Evolutionary conservation across 2,113 vertebrate genomes (phyloP).

Genomic region (Sardina pilchardus): DNA sequence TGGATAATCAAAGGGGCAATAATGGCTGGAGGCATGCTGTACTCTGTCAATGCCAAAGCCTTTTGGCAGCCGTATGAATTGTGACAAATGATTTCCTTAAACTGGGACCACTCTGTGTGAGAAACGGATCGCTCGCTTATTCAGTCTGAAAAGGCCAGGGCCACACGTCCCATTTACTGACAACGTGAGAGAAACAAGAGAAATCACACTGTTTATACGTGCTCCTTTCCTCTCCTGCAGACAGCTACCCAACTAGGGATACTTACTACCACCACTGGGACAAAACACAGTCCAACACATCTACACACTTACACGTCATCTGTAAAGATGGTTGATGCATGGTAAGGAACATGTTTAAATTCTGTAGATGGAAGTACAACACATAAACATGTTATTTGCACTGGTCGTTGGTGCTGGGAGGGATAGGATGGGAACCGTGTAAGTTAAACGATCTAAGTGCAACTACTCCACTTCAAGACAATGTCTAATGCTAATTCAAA

Average conservation of each 20-base stretch:
- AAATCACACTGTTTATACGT: not conserved
- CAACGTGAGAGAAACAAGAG: not conserved
- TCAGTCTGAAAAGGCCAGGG: conserved; percentile 6
- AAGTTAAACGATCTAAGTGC: not conserved
- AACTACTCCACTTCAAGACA: not conserved
- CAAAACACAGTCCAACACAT: conserved; percentile 37
- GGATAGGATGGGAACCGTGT: not conserved
- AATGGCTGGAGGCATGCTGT: conserved; percentile 23
- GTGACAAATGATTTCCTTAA: conserved; percentile 16
- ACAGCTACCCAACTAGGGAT: conserved; percentile 37
- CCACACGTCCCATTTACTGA: not conserved
- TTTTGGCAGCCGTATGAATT: conserved; percentile 9
- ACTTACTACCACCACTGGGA: conserved; percentile 54
- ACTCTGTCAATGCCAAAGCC: conserved; percentile 17
- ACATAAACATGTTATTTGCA: conserved; percentile 51
- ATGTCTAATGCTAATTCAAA: not conserved
- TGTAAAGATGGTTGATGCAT: conserved; percentile 57
- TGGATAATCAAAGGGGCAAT: conserved; percentile 12
- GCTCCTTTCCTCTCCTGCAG: not conserved
- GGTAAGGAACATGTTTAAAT: conserved; percentile 51
- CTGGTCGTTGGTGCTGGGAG: conserved; percentile 12
- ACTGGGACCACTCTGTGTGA: not conserved
- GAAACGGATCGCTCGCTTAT: not conserved
- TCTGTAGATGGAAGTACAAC: conserved; percentile 65
- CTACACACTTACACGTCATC: conserved; percentile 65